phyloP scores from a whole-genome alignment of 2,113 vertebrate genomes.

The Carlito syrichta region DNA sequence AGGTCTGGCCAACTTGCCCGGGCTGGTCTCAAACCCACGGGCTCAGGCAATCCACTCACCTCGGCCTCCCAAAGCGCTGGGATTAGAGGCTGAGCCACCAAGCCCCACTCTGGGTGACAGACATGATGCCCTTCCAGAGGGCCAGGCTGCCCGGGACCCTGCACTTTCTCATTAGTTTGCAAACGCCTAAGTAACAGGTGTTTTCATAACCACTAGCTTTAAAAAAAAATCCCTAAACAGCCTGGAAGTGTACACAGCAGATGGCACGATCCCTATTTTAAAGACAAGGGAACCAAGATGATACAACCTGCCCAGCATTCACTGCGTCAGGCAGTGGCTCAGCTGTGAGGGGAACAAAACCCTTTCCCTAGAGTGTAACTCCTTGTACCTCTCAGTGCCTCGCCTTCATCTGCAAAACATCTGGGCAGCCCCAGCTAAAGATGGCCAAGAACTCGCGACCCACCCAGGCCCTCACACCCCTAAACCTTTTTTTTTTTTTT shows the following conservation, averaged over 20 bases:
- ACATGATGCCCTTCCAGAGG: background rate
- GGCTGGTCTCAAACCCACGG: too few relatives aligned
- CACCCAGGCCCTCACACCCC: background rate
- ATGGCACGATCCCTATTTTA: slow-evolving; percentile 23
- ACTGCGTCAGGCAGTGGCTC: background rate
- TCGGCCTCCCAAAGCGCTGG: too few relatives aligned
- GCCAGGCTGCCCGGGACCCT: background rate
- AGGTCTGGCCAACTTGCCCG: too few relatives aligned
- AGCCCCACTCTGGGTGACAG: too few relatives aligned
- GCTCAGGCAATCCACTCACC: too few relatives aligned
- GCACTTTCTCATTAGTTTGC: background rate
- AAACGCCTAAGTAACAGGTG: slow-evolving; percentile 22
- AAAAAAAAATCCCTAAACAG: slow-evolving; percentile 3
- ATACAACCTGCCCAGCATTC: background rate
- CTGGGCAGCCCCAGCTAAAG: background rate
- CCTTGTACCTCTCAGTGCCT: background rate
- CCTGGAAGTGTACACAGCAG: background rate
- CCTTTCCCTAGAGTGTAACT: background rate
- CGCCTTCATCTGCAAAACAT: too few relatives aligned
- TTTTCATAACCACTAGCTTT: slow-evolving; percentile 24
- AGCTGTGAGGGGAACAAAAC: background rate
- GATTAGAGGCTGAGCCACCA: too few relatives aligned
- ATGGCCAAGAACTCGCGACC: background rate
- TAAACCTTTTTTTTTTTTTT: too few relatives aligned
- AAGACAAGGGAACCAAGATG: slow-evolving; percentile 40